A percentile compares a stretch with the other conserved stretches of the same genome.
phyloP scores from a whole-genome alignment of 2,888 invertebrate genomes.

The Lepidocyrtinus sp. region DNA sequence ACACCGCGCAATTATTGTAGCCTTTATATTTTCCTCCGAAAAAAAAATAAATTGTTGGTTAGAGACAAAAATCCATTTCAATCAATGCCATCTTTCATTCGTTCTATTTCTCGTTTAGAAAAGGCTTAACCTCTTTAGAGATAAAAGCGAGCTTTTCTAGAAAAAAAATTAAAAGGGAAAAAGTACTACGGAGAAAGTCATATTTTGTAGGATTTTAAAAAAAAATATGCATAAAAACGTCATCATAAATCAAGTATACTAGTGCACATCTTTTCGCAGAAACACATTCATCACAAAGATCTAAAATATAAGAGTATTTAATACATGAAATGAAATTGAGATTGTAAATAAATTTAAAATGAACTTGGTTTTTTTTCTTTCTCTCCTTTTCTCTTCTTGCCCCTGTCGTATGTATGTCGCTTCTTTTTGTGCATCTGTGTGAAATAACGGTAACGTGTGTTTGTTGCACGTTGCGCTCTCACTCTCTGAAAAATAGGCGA shows the following conservation, averaged over 20 bases:
- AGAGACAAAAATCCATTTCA: conserved; percentile 3
- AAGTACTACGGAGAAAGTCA: no score
- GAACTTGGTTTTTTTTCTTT: conserved; percentile 28
- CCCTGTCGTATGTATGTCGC: conserved; percentile 36
- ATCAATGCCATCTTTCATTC: not conserved
- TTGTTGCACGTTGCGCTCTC: conserved; percentile 59
- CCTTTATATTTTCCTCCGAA: not conserved
- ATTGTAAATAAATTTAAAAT: no score
- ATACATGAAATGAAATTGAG: no score
- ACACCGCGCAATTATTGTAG: not conserved
- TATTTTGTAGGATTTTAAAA: no score
- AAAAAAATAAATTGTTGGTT: not conserved
- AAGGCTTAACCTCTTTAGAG: no score
- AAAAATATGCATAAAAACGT: not conserved
- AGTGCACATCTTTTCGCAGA: not conserved
- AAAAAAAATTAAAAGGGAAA: no score
- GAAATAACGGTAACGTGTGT: no score
- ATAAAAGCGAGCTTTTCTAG: not conserved
- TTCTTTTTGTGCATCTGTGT: conserved; percentile 48
- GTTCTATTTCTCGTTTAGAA: not conserved
- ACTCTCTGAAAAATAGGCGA: conserved; percentile 75
- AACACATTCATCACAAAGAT: not conserved
- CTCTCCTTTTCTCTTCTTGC: conserved; percentile 68
- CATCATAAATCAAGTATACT: not conserved
- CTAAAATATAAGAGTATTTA: no score